Evolutionary conservation across 1,140 invertebrate species (phyloP).

Genomic region (Calephelis virginiensis): DNA sequence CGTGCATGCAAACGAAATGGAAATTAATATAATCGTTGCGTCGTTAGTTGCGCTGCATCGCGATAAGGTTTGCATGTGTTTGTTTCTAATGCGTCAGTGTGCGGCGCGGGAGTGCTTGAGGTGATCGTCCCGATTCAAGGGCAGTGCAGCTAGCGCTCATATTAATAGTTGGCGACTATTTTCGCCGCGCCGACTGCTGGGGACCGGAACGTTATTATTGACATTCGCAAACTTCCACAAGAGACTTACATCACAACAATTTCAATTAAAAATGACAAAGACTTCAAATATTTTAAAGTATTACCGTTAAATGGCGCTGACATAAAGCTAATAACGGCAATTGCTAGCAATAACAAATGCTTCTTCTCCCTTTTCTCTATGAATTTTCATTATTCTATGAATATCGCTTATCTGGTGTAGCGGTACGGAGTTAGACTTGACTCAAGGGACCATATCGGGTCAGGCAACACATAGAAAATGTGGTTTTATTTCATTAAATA

Average conservation of each 20-base stretch:
- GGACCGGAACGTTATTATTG: slow-evolving; percentile 72
- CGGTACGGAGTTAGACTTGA: too few relatives aligned
- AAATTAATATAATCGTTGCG: slow-evolving; percentile 66
- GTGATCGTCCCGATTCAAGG: slow-evolving; percentile 75
- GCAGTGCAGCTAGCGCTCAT: slow-evolving; percentile 73
- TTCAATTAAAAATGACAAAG: not conserved
- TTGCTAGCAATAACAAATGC: not conserved
- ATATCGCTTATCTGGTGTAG: too few relatives aligned
- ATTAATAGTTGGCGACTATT: slow-evolving; percentile 76
- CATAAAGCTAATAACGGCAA: not conserved
- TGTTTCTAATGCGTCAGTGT: slow-evolving; percentile 42
- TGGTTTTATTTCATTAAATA: too few relatives aligned
- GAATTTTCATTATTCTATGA: too few relatives aligned
- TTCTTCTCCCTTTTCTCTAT: too few relatives aligned
- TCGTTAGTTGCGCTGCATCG: slow-evolving; percentile 59
- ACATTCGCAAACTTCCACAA: slow-evolving; percentile 69
- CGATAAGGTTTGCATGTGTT: slow-evolving; percentile 45
- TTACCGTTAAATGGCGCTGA: not conserved
- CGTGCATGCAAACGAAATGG: slow-evolving; percentile 55
- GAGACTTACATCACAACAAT: slow-evolving; percentile 54
- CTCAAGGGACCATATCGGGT: too few relatives aligned
- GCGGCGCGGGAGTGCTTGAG: slow-evolving; percentile 57
- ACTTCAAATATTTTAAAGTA: not conserved
- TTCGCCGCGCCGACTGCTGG: slow-evolving; percentile 61
- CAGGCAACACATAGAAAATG: too few relatives aligned